Conservation (phyloP, 2,113 vertebrate species). For the Riparia riparia region DNA sequence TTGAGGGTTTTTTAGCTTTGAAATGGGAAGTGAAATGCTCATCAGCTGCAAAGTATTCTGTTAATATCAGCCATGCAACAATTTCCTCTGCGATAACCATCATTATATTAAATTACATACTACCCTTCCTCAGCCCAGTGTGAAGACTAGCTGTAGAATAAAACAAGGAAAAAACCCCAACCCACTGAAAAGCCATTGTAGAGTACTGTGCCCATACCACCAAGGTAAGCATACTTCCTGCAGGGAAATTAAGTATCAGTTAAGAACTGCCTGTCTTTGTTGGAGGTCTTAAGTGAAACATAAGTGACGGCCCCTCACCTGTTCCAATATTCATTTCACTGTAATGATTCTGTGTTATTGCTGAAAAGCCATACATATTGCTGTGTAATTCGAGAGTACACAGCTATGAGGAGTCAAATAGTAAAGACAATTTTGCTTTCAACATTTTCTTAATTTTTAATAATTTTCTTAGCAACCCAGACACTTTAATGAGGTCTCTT, state of each 20-base stretch:
- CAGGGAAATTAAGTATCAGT: not conserved
- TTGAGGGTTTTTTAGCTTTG: not conserved
- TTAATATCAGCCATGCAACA: slow-evolving; percentile 46
- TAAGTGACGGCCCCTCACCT: not conserved
- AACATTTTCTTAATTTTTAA: not conserved
- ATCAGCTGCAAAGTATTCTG: slow-evolving; percentile 29
- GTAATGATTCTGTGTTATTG: not conserved
- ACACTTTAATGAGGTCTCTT: not conserved
- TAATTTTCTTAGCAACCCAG: not conserved
- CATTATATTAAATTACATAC: slow-evolving; percentile 40
- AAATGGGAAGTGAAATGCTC: slow-evolving; percentile 30
- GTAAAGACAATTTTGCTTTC: not conserved
- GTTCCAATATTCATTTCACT: not conserved
- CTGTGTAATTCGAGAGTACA: not conserved
- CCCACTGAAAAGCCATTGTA: not conserved
- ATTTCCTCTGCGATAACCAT: slow-evolving; percentile 42
- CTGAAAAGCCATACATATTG: not conserved
- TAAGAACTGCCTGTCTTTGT: not conserved
- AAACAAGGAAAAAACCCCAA: not conserved
- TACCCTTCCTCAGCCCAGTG: slow-evolving; percentile 23
- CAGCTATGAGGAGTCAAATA: not conserved
- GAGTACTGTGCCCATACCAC: not conserved
- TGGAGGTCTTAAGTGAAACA: not conserved
- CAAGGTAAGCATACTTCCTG: not conserved
- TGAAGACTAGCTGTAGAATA: not conserved